Percentiles rank a stretch among this genome's conserved stretches.
These are phyloP conservation scores for Tragelaphus buxtoni DNA, from an alignment of 2,113 vertebrate genomes.

Conservation along the genomic window DNA sequence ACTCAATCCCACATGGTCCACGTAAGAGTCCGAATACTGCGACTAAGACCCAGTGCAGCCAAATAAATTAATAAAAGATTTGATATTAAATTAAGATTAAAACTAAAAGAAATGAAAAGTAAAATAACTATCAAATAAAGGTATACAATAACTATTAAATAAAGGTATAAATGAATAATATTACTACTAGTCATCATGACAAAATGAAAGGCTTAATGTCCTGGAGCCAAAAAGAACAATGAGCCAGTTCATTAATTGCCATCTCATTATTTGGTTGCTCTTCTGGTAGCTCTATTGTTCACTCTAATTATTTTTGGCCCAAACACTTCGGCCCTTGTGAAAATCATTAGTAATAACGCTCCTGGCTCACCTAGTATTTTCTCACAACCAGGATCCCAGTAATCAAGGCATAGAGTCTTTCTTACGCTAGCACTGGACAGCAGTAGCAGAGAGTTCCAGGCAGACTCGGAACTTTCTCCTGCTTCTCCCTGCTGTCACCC, in stretches of 20 bases:
- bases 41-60: not conserved
- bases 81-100: not conserved
- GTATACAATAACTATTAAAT: not conserved
- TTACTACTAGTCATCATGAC: not conserved
- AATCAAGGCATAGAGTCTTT: not conserved
- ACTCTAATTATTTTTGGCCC: constrained; percentile 61
- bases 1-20: not conserved
- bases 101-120: not conserved
- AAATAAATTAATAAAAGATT: not conserved
- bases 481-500: not conserved
- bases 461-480: not conserved
- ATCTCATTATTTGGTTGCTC: constrained; percentile 40
- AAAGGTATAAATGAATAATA: not conserved
- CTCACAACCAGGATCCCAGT: constrained; percentile 26
- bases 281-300: constrained; percentile 37
- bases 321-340: constrained; percentile 47
- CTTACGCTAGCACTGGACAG: not conserved
- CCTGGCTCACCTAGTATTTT: not conserved
- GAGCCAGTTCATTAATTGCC: constrained; percentile 10
- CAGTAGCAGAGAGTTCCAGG: not conserved
- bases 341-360: constrained; percentile 57
- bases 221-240: not conserved
- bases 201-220: not conserved
- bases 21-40: not conserved
- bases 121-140: not conserved